Percentiles rank a stretch among this genome's conserved stretches.
phyloP scores from a whole-genome alignment of 2,113 vertebrate genomes.

The Tenebrosternarchus preto region DNA sequence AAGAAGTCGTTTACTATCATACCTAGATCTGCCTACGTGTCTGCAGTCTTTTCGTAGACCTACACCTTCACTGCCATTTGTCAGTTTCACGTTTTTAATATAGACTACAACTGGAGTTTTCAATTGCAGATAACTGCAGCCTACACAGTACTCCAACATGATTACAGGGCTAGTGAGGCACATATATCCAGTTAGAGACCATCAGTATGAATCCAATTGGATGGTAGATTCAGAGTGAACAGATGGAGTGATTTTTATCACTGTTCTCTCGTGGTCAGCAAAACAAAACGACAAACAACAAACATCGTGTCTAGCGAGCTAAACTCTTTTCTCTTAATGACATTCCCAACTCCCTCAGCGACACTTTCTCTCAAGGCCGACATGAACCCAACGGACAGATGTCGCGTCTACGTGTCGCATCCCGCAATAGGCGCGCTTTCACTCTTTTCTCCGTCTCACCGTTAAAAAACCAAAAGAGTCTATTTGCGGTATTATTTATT shows the following conservation, averaged over 20 bases:
- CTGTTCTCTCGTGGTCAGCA: neutral
- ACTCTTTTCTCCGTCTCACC: constrained; percentile 7
- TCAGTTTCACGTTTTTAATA: too few species aligned
- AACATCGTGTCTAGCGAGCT: neutral
- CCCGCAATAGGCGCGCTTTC: constrained; percentile 7
- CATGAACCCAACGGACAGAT: constrained; percentile 9
- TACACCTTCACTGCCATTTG: too few species aligned
- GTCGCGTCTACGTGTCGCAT: neutral
- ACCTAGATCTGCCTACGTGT: too few species aligned
- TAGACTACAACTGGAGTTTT: neutral
- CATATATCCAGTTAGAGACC: neutral
- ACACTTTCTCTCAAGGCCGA: neutral
- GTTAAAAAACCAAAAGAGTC: constrained; percentile 51
- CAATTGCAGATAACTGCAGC: neutral
- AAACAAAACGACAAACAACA: neutral
- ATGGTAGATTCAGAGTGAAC: neutral
- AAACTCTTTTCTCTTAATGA: neutral
- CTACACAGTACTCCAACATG: neutral
- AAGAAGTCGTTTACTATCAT: too few species aligned
- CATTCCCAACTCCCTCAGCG: neutral
- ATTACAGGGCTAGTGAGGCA: neutral
- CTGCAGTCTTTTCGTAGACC: too few species aligned
- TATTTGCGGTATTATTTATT: constrained; percentile 58
- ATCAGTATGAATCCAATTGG: constrained; percentile 1
- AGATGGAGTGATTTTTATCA: neutral